Conservation (phyloP, 2,113 vertebrate species). For the Oryctolagus cuniculus region mOryCun1.1 NC_091432.1:24574001-24574500, state of each 20-base stretch:
- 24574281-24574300: neutral
- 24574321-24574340: neutral
- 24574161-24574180: neutral
- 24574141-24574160: neutral
- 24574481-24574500: neutral
- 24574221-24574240: neutral
- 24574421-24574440: neutral
- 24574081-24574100: neutral
- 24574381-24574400: neutral
- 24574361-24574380: neutral
- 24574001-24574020: neutral
- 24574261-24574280: neutral
- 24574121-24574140: neutral
- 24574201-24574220: neutral
- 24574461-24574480: neutral
- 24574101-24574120: neutral
- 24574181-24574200: neutral
- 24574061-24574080: neutral
- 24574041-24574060: neutral
- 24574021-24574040: neutral
- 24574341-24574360: neutral
- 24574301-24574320: neutral
- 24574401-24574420: neutral
- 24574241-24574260: neutral
- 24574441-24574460: neutral